Evolutionary conservation across 1,140 invertebrate genomes (phyloP).

Genomic region (Penaeus indicus): DNA sequence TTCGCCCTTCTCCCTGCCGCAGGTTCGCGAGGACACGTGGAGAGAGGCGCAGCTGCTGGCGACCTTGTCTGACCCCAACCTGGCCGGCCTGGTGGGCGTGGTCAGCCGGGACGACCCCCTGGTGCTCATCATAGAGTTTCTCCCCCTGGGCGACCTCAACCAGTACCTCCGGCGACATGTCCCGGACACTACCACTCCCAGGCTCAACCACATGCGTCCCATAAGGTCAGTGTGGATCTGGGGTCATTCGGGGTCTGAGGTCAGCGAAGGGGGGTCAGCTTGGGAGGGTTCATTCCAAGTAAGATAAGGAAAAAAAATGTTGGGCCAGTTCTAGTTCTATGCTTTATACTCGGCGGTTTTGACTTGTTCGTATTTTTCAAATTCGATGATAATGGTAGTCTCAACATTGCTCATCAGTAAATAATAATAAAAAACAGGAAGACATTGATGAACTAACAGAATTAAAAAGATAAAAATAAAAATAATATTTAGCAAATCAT

Average conservation of each 20-base stretch:
- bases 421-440: no score
- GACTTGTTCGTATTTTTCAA: no score
- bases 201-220: constrained; percentile 61
- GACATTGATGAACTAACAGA: no score
- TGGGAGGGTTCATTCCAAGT: neutral
- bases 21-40: constrained; percentile 79
- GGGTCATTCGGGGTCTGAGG: neutral
- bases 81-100: constrained; percentile 75
- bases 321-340: no score
- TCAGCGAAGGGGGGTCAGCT: neutral
- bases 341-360: no score
- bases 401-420: no score
- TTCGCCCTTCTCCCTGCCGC: neutral
- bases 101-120: constrained; percentile 79
- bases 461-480: no score
- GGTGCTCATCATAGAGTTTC: constrained; percentile 88
- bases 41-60: constrained; percentile 87
- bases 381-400: no score
- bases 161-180: constrained; percentile 77
- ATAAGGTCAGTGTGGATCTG: constrained; percentile 41
- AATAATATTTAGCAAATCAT: no score
- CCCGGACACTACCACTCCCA: constrained; percentile 63
- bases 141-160: constrained; percentile 86
- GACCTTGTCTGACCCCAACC: constrained; percentile 84
- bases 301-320: neutral